Percentiles rank a stretch among this genome's conserved stretches.
phyloP scores from a whole-genome alignment of 2,797 vertebrate genomes.

The Cyprinella venusta region DNA sequence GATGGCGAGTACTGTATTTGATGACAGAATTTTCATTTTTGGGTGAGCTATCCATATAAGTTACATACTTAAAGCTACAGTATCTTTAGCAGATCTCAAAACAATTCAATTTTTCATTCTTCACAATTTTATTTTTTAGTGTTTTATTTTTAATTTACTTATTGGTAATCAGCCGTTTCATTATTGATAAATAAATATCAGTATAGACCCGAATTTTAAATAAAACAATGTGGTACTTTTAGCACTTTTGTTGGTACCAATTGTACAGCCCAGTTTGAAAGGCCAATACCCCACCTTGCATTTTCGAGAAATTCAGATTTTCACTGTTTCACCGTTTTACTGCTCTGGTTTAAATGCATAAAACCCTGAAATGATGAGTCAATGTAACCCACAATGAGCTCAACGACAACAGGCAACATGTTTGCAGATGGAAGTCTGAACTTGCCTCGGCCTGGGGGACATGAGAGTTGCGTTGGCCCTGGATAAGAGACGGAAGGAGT shows the following conservation, averaged over 20 bases:
- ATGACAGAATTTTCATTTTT: too few species aligned
- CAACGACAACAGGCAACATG: conserved; percentile 16
- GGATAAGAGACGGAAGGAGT: conserved; percentile 5
- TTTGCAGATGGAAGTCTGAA: conserved; percentile 45
- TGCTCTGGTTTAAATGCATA: background rate
- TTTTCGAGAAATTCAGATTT: background rate
- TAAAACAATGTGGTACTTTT: background rate
- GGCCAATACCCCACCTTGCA: too few species aligned
- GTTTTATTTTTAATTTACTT: background rate
- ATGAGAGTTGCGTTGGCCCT: background rate
- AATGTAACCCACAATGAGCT: conserved; percentile 15
- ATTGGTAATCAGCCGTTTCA: too few species aligned
- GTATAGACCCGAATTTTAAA: background rate
- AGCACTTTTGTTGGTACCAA: background rate
- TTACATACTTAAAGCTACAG: too few species aligned
- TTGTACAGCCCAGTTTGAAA: background rate
- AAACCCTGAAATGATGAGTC: conserved; percentile 4
- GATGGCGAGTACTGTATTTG: too few species aligned
- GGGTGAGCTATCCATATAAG: too few species aligned
- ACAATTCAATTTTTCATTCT: background rate
- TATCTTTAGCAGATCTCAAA: background rate
- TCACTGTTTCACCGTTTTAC: background rate
- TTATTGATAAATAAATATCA: background rate
- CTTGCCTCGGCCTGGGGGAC: conserved; percentile 10
- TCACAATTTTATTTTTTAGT: background rate